These are phyloP conservation scores for Shinisaurus crocodilurus DNA, from an alignment of 2,113 vertebrate species.

Conservation along the genomic window DNA sequence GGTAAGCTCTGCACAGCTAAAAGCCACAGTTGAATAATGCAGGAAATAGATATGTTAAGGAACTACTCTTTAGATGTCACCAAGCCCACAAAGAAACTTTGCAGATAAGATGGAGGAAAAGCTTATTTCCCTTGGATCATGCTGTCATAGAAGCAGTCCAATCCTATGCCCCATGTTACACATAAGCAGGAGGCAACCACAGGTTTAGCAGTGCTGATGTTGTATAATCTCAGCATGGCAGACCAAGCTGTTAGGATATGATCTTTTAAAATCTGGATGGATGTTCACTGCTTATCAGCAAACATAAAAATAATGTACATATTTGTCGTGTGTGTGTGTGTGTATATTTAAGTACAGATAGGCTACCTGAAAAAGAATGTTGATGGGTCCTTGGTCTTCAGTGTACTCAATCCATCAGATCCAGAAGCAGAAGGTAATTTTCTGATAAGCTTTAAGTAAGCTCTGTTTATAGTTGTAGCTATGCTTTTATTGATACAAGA, in stretches of 20 bases:
- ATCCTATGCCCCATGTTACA: neutral
- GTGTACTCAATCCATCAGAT: conserved; percentile 91
- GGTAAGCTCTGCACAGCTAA: fast-evolving
- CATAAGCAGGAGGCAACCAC: neutral
- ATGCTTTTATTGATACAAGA: neutral
- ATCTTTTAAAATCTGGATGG: neutral
- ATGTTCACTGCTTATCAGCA: neutral
- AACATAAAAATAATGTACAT: neutral
- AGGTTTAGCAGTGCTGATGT: neutral
- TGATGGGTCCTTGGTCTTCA: conserved; percentile 88
- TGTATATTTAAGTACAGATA: conserved; percentile 80
- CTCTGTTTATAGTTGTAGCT: neutral
- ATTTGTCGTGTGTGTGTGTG: conserved; percentile 33
- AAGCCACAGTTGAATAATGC: neutral
- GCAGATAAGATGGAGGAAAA: neutral
- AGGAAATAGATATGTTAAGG: neutral
- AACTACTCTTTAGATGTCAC: neutral
- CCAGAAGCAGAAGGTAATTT: conserved; percentile 90
- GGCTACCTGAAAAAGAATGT: conserved; percentile 91
- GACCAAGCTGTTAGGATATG: neutral
- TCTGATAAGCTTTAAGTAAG: neutral
- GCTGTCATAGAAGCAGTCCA: neutral
- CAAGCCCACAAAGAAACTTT: neutral
- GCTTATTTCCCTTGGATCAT: neutral
- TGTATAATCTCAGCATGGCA: neutral